Base-by-base conservation (phyloP, 2,797 vertebrate genomes). In the Pelodytes ibericus region DNA sequence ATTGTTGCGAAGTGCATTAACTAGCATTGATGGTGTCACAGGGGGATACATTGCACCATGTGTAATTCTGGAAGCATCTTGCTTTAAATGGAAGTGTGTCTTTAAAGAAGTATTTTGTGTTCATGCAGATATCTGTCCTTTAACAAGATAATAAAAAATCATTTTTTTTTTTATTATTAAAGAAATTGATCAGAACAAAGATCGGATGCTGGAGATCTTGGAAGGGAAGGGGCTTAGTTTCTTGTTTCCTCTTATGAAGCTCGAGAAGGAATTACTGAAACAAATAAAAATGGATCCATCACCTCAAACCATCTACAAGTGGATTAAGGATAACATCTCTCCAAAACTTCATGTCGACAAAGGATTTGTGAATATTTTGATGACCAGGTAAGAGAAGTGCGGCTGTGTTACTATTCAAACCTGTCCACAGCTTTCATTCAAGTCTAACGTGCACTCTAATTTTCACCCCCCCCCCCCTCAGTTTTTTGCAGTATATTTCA, bases 291-390 rank as follows among this genome's bases (percentile, higher is more conserved):
- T 93, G 18, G 97, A 99, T 89, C 96, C 97, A 75, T 97, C 96
- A 83, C 97, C 97, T 83, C 96, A 98, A 90, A 90, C 94, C 84
- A 97, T 99, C 90, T 99, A 99, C 89, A 99, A 99, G 89, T 99
- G 97, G 97, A 99, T 99, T 86, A 99, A 99, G 90, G 97, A 99
- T 89, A 99, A 98, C 89, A 97, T 99, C 90, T 98, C 96, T 78
- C 96, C 95, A 80, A 98, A 95, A 89, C 96, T 99, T 80, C 96
- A 99, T 93, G 94, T 94, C 26, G 97, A 99, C 89, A 98, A 97
- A 91, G 97, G 97, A 90, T 99, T 99, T 87, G 94, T 99, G 90
- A 99, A 99, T 94, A 99, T 99, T 90, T 95, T 99, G 89, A 96
- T 99, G 94, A 99, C 97, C 87, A 99, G 97, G 97, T 98, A 82